Conservation (phyloP, 2,888 invertebrate genomes). For the Microchrysa polita region DNA sequence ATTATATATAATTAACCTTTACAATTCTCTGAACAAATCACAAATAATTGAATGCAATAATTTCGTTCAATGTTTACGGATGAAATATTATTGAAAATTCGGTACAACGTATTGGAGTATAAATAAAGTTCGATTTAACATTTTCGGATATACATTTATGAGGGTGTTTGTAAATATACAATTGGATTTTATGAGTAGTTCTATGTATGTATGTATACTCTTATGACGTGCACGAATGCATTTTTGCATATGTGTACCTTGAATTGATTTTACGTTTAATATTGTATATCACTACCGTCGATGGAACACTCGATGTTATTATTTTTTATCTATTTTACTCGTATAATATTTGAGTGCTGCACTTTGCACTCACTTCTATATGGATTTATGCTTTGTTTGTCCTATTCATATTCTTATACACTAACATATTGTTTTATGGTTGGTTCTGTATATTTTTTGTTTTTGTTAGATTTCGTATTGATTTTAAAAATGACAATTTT, state of each 20-base stretch:
- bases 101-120: no score
- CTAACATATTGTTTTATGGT: no score
- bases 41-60: no score
- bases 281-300: constrained; percentile 24
- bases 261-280: not conserved
- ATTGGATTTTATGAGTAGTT: not conserved
- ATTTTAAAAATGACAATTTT: no score
- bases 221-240: not conserved
- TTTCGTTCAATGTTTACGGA: no score
- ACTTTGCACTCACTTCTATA: not conserved
- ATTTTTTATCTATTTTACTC: not conserved
- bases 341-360: not conserved
- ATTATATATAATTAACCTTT: no score
- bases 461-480: no score
- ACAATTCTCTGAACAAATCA: no score
- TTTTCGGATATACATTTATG: not conserved
- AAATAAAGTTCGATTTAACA: not conserved
- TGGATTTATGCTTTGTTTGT: not conserved
- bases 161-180: not conserved
- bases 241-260: not conserved
- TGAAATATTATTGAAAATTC: no score
- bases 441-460: no score
- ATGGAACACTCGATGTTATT: constrained; percentile 29
- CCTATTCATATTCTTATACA: not conserved
- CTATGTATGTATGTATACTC: not conserved